Base-by-base conservation (phyloP, 2,888 invertebrate species). In the Zygaena filipendulae region DNA sequence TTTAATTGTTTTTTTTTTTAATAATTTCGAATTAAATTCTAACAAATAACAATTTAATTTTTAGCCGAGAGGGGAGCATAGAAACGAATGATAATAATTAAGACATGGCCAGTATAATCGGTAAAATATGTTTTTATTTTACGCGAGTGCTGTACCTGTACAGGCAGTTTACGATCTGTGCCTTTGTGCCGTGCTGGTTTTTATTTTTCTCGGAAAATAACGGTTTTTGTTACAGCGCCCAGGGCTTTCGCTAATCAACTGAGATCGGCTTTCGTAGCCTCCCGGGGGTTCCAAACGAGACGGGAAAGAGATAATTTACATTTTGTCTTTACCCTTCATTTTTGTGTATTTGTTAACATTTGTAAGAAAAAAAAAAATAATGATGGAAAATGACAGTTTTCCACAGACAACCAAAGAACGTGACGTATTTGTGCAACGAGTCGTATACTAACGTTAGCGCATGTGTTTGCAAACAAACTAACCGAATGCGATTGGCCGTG, bases 41-140 rank as follows among this genome's bases (percentile, higher is more conserved):
- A 69, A 69, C 57, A 40, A 47, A 53, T 64, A 66, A 68, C 62
- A 55, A 64, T 75, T 80, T 74, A 50, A 64, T 75, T 81, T 72
- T 66, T 80, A 79, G 79, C 69, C 58, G 75, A 57, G 74, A 77
- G 80, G 71, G 77, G 72, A 71, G 66, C 75, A 49, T 79, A 75
- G 68, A 64, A 56, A 55, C 47, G 49, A 66, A 59, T 55, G 51
- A 60, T 69, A 69, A 51, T 59, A 69, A 52, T 59, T 56, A 50
- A 64, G 59, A 59, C 58, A 58, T 51, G 56, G 57, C 64, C 61
- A 49, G 53, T 50, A 52, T 47, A 42, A 63, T 66, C 68, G 79
- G 80, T 80, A 80, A 79, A 61, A 57, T 39, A 52, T 44, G 43
- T 52, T 33, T 49, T 52, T 43, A 61, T 47, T 57, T 54, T 58